phyloP scores from a whole-genome alignment of 2,797 vertebrate species.

The Takifugu rubripes region DNA sequence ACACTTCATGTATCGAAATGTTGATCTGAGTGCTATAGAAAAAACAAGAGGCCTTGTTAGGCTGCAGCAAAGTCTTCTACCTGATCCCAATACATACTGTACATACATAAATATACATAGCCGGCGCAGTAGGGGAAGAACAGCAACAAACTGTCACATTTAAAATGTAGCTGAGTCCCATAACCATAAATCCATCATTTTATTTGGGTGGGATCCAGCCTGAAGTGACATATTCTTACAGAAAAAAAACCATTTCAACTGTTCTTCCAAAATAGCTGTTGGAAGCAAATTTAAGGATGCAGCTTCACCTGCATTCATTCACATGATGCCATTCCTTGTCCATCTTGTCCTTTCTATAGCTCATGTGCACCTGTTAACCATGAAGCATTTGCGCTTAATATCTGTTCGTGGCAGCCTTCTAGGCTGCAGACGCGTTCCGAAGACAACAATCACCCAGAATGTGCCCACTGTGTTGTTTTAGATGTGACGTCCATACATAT shows the following conservation, averaged over 20 bases:
- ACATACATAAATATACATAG: too few species aligned
- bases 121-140: too few species aligned
- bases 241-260: slow-evolving; percentile 15
- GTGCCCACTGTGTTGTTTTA: slow-evolving; percentile 1
- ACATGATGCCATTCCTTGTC: too few species aligned
- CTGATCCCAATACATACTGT: too few species aligned
- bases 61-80: too few species aligned
- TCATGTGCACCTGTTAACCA: slow-evolving; percentile 46
- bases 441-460: background rate
- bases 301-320: too few species aligned
- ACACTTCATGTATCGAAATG: slow-evolving; percentile 15
- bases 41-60: slow-evolving; percentile 41
- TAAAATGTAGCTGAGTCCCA: too few species aligned
- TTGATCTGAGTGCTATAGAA: slow-evolving; percentile 61
- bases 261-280: slow-evolving; percentile 24
- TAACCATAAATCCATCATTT: background rate
- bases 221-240: background rate
- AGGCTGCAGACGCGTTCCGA: too few species aligned
- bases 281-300: slow-evolving; percentile 16
- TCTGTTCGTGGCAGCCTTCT: slow-evolving; percentile 1
- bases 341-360: slow-evolving; percentile 63
- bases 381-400: slow-evolving; percentile 45
- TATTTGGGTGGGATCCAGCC: background rate
- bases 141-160: too few species aligned
- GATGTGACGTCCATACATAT: background rate